Conservation (phyloP, 2,113 vertebrate species). For the Crypturellus undulatus region DNA sequence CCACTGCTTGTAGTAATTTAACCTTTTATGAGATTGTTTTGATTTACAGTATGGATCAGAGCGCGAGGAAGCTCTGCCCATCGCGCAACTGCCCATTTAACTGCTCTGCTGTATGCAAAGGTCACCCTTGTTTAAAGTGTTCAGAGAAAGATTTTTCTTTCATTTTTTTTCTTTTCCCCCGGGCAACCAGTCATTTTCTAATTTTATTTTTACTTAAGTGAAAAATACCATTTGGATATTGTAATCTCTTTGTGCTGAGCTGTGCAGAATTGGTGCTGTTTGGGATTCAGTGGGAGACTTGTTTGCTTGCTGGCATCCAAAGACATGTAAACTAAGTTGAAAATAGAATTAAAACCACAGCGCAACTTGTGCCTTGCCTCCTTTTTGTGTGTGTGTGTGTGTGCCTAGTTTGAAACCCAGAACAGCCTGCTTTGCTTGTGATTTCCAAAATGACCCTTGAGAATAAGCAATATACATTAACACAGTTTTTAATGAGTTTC, state of each 20-base stretch:
- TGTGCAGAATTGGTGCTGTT: constrained; percentile 14
- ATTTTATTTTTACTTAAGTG: constrained; percentile 34
- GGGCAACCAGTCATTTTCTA: not conserved
- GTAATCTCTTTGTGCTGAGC: constrained; percentile 24
- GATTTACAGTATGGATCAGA: constrained; percentile 41
- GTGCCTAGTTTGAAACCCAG: constrained; percentile 48
- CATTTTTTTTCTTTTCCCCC: too few relatives aligned
- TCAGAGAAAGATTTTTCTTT: not conserved
- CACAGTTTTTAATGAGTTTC: not conserved
- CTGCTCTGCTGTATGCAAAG: not conserved
- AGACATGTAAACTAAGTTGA: constrained; percentile 45
- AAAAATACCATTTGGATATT: constrained; percentile 33
- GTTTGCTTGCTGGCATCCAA: constrained; percentile 37
- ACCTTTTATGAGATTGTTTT: constrained; percentile 52
- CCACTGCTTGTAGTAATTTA: constrained; percentile 48
- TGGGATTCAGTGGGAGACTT: constrained; percentile 35
- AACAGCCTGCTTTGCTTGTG: constrained; percentile 10
- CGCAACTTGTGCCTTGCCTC: constrained; percentile 22
- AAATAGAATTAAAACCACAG: constrained; percentile 69
- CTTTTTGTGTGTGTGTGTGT: constrained; percentile 54
- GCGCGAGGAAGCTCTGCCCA: not conserved
- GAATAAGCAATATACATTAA: constrained; percentile 15
- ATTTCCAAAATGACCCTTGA: constrained; percentile 39
- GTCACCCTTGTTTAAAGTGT: not conserved
- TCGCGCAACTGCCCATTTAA: not conserved